These are phyloP conservation scores for Raphicerus campestris DNA, from an alignment of 2,113 vertebrate genomes.

Conservation along the genomic window DNA sequence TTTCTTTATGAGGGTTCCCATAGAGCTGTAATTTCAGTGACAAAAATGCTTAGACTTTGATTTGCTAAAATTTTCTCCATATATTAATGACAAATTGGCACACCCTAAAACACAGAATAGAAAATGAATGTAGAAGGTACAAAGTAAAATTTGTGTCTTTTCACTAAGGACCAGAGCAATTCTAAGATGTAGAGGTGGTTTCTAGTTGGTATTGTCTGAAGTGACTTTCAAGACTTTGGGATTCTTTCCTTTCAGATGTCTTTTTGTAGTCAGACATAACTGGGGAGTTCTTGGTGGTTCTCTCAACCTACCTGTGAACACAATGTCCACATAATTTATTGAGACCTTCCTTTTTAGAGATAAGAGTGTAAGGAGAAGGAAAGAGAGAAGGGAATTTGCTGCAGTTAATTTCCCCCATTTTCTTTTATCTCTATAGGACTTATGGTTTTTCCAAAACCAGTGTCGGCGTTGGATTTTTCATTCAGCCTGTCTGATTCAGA, in stretches of 20 bases:
- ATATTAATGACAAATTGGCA: neutral
- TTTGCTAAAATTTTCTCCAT: neutral
- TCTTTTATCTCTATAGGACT: slow-evolving; percentile 83
- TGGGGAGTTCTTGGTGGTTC: slow-evolving; percentile 11
- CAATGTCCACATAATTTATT: slow-evolving; percentile 7
- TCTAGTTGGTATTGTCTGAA: neutral
- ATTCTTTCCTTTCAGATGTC: neutral
- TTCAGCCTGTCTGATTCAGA: slow-evolving; percentile 81
- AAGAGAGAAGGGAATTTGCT: neutral
- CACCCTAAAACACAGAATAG: neutral
- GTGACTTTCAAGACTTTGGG: slow-evolving; percentile 20
- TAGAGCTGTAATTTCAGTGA: slow-evolving; percentile 10
- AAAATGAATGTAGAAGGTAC: slow-evolving; percentile 38
- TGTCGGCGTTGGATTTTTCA: slow-evolving; percentile 85
- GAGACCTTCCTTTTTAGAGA: neutral
- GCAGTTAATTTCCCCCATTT: slow-evolving; percentile 47
- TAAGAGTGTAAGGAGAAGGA: neutral
- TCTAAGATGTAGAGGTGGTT: slow-evolving; percentile 5
- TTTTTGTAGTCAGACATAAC: slow-evolving; percentile 7
- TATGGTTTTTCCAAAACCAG: slow-evolving; percentile 90
- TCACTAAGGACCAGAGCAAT: neutral
- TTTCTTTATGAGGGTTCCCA: neutral
- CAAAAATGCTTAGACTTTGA: neutral
- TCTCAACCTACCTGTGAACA: neutral
- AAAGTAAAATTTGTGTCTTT: slow-evolving; percentile 29